These are phyloP conservation scores for Aphaenogaster ashmeadi DNA, from an alignment of 1,140 invertebrate genomes.

Conservation along the genomic window DNA sequence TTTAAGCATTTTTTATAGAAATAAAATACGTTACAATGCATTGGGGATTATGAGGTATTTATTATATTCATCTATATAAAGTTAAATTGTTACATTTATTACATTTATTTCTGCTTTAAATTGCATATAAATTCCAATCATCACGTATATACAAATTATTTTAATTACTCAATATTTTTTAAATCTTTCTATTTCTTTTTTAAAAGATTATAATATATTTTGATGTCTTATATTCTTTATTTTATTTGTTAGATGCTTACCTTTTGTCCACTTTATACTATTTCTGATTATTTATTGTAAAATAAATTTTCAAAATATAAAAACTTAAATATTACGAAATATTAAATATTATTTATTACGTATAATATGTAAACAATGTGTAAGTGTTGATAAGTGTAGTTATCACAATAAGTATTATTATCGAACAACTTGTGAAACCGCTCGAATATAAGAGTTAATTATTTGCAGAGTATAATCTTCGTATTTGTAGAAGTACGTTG, in stretches of 20 bases:
- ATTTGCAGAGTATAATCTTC: not conserved
- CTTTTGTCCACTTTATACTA: not conserved
- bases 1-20: not conserved
- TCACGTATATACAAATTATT: not conserved
- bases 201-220: not conserved
- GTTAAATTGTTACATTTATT: not conserved
- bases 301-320: not conserved
- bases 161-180: not conserved
- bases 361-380: not conserved
- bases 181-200: not conserved
- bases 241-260: not conserved
- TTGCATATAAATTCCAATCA: not conserved
- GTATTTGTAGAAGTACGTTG: not conserved
- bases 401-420: not conserved
- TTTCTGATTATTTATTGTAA: not conserved
- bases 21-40: not conserved
- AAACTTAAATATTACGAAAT: not conserved
- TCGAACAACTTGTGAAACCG: not conserved
- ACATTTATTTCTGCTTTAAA: not conserved
- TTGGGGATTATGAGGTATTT: not conserved
- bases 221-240: not conserved
- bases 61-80: not conserved
- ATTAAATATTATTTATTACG: not conserved
- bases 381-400: not conserved
- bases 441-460: conserved; percentile 6